Conservation (phyloP, 2,888 invertebrate species). For the Darwinula stevensoni region DNA sequence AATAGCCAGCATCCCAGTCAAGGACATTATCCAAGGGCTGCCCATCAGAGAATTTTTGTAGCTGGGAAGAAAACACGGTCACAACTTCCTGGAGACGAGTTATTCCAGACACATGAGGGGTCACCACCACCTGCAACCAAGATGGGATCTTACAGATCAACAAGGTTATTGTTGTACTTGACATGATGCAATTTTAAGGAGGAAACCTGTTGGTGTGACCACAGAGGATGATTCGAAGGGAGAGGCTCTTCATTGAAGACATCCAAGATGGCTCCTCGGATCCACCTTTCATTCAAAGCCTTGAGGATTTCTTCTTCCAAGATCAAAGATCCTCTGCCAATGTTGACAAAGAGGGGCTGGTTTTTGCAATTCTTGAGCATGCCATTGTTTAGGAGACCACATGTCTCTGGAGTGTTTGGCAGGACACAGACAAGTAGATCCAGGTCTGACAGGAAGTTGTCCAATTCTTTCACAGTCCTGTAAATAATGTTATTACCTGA, state of each 20-base stretch:
- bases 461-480: conserved; percentile 12
- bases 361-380: conserved; percentile 19
- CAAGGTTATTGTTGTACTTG: no score
- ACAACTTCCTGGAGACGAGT: no score
- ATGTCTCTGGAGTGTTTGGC: conserved; percentile 22
- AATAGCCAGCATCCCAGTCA: no score
- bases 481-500: no score
- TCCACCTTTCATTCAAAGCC: conserved; percentile 23
- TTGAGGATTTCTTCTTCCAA: conserved; percentile 20
- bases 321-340: conserved; percentile 26
- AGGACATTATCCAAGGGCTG: no score
- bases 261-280: conserved; percentile 25
- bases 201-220: conserved; percentile 22
- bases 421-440: conserved; percentile 25
- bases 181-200: no score
- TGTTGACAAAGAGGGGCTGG: conserved; percentile 24
- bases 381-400: conserved; percentile 20
- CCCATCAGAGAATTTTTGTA: no score
- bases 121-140: no score
- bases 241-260: conserved; percentile 26
- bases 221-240: conserved; percentile 19
- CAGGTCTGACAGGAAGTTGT: conserved; percentile 18
- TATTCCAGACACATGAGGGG: no score
- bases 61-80: no score
- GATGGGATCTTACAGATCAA: no score